Evolutionary conservation across 1,140 invertebrate species (phyloP).

Genomic region (Drosophila saltans): DNA sequence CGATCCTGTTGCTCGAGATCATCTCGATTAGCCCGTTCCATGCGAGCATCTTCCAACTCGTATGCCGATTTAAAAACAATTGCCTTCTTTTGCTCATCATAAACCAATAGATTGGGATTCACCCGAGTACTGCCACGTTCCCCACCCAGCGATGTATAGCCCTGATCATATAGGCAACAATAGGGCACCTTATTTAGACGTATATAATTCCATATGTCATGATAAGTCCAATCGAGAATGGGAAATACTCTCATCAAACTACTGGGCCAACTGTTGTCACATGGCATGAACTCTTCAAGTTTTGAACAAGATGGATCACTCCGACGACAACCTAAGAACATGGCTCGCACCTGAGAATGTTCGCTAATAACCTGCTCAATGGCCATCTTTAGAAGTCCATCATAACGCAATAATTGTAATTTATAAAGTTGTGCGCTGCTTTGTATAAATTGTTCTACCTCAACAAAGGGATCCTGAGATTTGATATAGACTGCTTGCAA

Average conservation of each 20-base stretch:
- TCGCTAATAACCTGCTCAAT: conserved; percentile 86
- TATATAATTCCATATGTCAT: conserved; percentile 94
- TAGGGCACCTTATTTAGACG: conserved; percentile 90
- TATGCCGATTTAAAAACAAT: conserved; percentile 90
- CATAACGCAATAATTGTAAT: conserved; percentile 87
- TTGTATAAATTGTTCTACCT: conserved; percentile 93
- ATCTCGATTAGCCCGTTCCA: conserved; percentile 48
- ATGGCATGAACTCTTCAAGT: conserved; percentile 84
- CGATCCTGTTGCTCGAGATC: conserved; percentile 1
- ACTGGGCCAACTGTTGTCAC: conserved; percentile 93
- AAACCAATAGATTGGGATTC: conserved; percentile 89
- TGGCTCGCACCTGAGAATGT: conserved; percentile 89
- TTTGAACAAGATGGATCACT: conserved; percentile 88
- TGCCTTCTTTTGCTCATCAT: conserved; percentile 50
- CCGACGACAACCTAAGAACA: conserved; percentile 93
- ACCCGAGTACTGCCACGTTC: conserved; percentile 89
- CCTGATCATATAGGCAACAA: conserved; percentile 94
- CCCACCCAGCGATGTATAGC: conserved; percentile 93
- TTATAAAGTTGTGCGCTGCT: conserved; percentile 88
- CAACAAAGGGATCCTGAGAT: conserved; percentile 90
- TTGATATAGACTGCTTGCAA: conserved; percentile 89
- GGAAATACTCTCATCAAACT: conserved; percentile 92
- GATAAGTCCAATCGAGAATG: conserved; percentile 94
- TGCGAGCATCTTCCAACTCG: conserved; percentile 85
- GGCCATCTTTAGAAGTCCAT: conserved; percentile 88